These are phyloP conservation scores for Heterocephalus glaber DNA, from an alignment of 2,113 vertebrate genomes.

Conservation along the genomic window DNA sequence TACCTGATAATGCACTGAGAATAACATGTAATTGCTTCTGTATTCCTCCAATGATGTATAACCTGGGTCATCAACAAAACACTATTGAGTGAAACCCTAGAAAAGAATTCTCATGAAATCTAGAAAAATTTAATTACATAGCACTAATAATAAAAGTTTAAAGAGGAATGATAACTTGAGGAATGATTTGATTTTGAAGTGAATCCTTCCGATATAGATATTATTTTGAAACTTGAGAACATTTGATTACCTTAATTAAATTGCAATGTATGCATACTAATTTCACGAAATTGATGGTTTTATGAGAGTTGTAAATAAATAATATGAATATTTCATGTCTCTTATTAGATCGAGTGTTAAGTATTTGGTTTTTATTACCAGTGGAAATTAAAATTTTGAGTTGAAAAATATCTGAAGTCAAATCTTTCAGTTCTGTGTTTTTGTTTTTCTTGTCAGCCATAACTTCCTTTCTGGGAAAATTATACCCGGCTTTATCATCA, in stretches of 20 bases:
- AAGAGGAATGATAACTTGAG: not conserved
- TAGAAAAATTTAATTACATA: not conserved
- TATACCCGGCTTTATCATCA: not conserved
- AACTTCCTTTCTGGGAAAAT: not conserved
- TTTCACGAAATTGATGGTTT: not conserved
- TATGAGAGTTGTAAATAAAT: not conserved
- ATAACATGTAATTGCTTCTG: not conserved
- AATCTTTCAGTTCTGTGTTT: not conserved
- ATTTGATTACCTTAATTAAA: not conserved
- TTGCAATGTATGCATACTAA: not conserved
- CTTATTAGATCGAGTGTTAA: not conserved
- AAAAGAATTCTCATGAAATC: not conserved
- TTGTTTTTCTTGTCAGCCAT: not conserved
- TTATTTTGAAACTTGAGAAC: not conserved
- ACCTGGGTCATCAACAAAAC: not conserved
- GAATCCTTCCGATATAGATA: accelerated
- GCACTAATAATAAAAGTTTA: not conserved
- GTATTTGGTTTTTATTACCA: not conserved
- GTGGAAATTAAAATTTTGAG: not conserved
- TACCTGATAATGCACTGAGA: not conserved
- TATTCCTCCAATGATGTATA: not conserved
- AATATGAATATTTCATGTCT: not conserved
- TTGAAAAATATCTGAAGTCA: not conserved
- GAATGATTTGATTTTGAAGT: not conserved
- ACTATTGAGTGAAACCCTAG: not conserved